Evolutionary conservation across 2,797 vertebrate genomes (phyloP), one percentile per base, ranked within the genome.

Genomic region (Astyanax mexicanus): DNA sequence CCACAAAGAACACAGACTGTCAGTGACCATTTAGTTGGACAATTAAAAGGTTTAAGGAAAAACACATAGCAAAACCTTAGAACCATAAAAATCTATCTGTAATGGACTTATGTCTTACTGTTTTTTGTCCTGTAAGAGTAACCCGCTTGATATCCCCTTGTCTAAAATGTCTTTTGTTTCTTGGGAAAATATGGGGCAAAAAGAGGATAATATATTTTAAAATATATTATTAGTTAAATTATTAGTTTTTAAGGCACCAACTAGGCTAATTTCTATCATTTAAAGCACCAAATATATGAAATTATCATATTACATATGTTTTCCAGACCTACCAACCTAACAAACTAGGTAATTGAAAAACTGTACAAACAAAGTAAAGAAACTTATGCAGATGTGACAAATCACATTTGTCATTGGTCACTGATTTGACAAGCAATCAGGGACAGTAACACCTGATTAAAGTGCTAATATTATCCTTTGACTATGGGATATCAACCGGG

Each of bases 321-420:
- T 23, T 23, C 7, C 3, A 45, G 17, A 38, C n/a, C 9, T 38
- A 58, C n/a, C n/a, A n/a, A n/a, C n/a, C n/a, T n/a, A n/a, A n/a
- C 4, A 44, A 40, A 40, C 1, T 37, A 4, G 19, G 35, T 9
- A 75, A 57, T 12, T 29, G 66, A 23, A 35, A 74, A 44, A n/a
- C 19, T 44, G 29, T n/a, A n/a, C n/a, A n/a, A n/a, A n/a, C 60
- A 45, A 72, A 90, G 92, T 88, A 87, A 70, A 74, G 89, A 90
- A 90, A 92, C 89, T 88, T 91, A 87, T 89, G 88, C 89, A 90
- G 91, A 81, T 87, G 90, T 23, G 6, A 11, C 21, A 8, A 40
- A 73, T 12, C 17, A 37, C 57, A n/a, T n/a, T n/a, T n/a, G n/a
- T n/a, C n/a, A n/a, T n/a, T n/a, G n/a, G n/a, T n/a, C 17, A 47